These are phyloP conservation scores for Nibea albiflora DNA, from an alignment of 2,113 vertebrate genomes.

Conservation along the genomic window DNA sequence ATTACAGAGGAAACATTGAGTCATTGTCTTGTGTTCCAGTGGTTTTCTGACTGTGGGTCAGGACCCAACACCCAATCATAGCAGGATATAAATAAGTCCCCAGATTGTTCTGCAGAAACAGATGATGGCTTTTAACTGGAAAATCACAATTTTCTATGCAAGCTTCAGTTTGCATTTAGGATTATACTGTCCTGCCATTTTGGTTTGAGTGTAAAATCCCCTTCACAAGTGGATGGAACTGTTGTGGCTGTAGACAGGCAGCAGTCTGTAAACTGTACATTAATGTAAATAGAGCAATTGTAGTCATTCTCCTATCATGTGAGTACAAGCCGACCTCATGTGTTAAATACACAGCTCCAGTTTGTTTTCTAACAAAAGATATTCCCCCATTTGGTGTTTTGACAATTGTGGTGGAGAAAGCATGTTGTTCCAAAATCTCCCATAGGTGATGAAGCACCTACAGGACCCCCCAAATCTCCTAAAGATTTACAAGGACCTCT, in stretches of 20 bases:
- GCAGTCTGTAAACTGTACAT: not conserved
- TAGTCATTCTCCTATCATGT: not conserved
- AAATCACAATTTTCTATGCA: conserved; percentile 25
- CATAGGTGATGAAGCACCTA: too few species aligned
- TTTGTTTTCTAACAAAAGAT: too few species aligned
- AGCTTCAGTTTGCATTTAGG: conserved; percentile 11
- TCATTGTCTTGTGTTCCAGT: conserved; percentile 51
- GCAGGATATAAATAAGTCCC: conserved; percentile 34
- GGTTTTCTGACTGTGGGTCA: conserved; percentile 47
- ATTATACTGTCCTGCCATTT: conserved; percentile 13
- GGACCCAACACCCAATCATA: conserved; percentile 16
- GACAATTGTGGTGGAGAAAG: too few species aligned
- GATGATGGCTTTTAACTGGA: conserved; percentile 24
- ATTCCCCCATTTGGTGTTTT: too few species aligned
- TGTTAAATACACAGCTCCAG: too few species aligned
- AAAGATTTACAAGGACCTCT: too few species aligned
- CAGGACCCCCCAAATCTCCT: too few species aligned
- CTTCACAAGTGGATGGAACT: not conserved
- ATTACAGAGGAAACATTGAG: conserved; percentile 61
- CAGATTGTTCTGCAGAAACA: conserved; percentile 27
- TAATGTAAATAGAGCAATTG: not conserved
- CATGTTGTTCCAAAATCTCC: too few species aligned
- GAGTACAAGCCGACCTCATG: not conserved
- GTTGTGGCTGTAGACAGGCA: not conserved
- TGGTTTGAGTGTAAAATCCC: conserved; percentile 11